Percentiles rank a stretch among this genome's conserved stretches.
Conservation (phyloP, 2,797 vertebrate species). For the Tadarida brasiliensis region DNA sequence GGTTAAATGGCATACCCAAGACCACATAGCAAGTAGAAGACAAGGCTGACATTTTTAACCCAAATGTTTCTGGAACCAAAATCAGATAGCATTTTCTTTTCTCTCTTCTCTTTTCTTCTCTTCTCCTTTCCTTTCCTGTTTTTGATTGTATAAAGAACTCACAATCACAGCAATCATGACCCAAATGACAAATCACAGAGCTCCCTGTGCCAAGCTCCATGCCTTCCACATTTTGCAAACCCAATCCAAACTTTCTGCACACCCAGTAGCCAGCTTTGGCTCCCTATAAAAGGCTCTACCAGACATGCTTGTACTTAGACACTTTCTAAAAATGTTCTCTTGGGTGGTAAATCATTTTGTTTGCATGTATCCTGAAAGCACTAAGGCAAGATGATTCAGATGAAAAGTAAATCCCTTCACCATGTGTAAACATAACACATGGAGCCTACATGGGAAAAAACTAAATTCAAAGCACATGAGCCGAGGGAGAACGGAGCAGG, state of each 20-base stretch:
- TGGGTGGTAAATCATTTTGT: constrained; percentile 54
- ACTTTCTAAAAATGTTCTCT: constrained; percentile 64
- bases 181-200: constrained; percentile 37
- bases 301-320: constrained; percentile 14
- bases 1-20: neutral
- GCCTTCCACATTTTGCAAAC: neutral
- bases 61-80: constrained; percentile 51
- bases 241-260: neutral
- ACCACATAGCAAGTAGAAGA: neutral
- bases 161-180: neutral
- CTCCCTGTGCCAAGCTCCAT: neutral
- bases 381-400: constrained; percentile 63
- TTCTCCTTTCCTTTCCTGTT: no score
- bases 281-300: neutral
- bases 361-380: constrained; percentile 62
- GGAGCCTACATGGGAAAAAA: neutral
- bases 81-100: neutral
- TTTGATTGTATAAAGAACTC: neutral
- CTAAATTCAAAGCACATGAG: constrained; percentile 57
- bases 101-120: no score
- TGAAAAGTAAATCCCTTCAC: constrained; percentile 59
- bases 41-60: constrained; percentile 21
- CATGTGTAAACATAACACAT: neutral
- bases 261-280: neutral
- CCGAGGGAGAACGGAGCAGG: neutral